phyloP scores from a whole-genome alignment of 2,113 vertebrate genomes.

The Pongo pygmaeus region DNA sequence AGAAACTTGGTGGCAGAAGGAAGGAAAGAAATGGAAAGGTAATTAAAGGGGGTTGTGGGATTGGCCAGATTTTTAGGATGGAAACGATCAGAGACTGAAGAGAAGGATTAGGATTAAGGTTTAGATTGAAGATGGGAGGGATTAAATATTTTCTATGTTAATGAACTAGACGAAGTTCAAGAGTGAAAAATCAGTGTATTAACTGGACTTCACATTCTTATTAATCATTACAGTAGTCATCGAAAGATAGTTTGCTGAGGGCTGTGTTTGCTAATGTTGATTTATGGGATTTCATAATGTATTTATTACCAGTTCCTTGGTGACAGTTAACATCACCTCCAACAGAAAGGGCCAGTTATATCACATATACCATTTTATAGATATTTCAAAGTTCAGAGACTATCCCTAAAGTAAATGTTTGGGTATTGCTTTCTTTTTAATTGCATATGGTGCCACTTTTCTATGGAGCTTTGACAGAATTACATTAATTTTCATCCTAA shows the following conservation, averaged over 20 bases:
- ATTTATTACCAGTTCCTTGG: conserved; percentile 33
- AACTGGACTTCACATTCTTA: neutral
- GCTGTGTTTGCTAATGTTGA: neutral
- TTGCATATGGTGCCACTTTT: neutral
- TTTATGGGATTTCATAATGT: conserved; percentile 25
- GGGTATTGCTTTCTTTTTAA: neutral
- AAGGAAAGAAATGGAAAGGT: neutral
- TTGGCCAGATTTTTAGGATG: neutral
- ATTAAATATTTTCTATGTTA: neutral
- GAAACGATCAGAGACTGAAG: neutral
- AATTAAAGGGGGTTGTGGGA: neutral
- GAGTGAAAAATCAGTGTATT: neutral
- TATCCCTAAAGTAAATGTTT: conserved; percentile 29
- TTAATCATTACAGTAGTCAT: conserved; percentile 23
- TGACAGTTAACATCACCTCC: conserved; percentile 15
- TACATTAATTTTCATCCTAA: neutral
- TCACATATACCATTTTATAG: neutral
- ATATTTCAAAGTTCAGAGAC: conserved; percentile 38
- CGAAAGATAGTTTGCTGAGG: neutral
- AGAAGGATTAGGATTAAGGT: neutral
- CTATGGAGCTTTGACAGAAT: conserved; percentile 5
- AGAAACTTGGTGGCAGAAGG: neutral
- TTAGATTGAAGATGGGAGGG: neutral
- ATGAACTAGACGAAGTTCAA: neutral
- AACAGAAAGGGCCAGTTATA: conserved; percentile 16